Base-by-base conservation (phyloP, 2,113 vertebrate species). In the Clarias batrachus region DNA sequence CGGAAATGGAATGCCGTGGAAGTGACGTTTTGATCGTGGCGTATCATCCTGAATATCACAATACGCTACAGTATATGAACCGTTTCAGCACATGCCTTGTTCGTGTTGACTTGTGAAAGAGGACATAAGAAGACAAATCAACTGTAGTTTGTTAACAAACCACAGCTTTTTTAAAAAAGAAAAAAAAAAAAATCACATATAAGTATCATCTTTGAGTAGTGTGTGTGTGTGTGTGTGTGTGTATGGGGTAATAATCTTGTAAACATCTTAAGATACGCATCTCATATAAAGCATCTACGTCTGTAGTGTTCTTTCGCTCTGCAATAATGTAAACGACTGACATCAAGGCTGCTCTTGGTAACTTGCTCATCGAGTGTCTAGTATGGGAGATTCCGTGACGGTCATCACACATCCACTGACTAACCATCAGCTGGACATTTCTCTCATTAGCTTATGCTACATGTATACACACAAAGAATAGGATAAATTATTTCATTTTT, bases 381-480 rank as follows among this genome's bases (percentile, higher is more conserved):
- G 41, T 79, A 87, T 14, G n/a, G 82, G 87, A 89, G 65, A 70
- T 71, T 63, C 52, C 48, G 78, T 37, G 86, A 92, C 92, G 59
- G 89, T 91, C 81, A 82, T 87, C 57, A 62, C 21, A 65, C 33
- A 81, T 87, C 56, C 78, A 73, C 85, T 63, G 48, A 81, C 81
- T 41, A 68, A 76, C 68, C 60, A 79, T 86, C 85, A 84, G 37
- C 48, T 78, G 76, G 74, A 83, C 48, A 85, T 90, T 48, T 87
- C 91, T 92, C 92, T 92, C 95, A 93, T 93, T 97, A 97, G 97
- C 97, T 98, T 97, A 97, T 97, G 95, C 41, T 88, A 86, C 91
- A 86, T 16, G 63, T 92, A 91, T 89, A 91, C 73, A 91, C 76
- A 91, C 79, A 86, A 89, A 90, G 90, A 91, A 91, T 86, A 91